A percentile compares a stretch with the other conserved stretches of the same genome.
Evolutionary conservation across 2,888 invertebrate genomes (phyloP).

Genomic region (Drosophila atroscutellata): DNA sequence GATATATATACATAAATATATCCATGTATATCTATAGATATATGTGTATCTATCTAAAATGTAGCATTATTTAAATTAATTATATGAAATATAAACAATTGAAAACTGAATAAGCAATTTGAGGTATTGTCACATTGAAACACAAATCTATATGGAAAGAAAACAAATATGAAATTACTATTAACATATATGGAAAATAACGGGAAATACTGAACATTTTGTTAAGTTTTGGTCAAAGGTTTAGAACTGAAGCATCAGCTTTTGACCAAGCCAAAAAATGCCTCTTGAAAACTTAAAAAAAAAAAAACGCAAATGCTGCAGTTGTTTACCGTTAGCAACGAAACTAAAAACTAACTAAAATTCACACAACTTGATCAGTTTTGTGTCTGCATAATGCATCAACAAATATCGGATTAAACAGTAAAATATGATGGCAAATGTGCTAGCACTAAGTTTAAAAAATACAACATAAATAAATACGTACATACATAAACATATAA

Average conservation of each 20-base stretch:
- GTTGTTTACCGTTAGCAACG: conserved; percentile 33
- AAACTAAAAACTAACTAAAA: conserved; percentile 31
- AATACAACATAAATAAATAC: conserved; percentile 32
- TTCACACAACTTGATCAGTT: conserved; percentile 28
- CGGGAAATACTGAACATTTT: conserved; percentile 28
- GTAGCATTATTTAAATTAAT: conserved; percentile 72
- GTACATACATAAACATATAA: conserved; percentile 25
- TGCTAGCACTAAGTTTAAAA: conserved; percentile 27
- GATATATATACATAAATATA: conserved; percentile 2
- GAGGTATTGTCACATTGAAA: conserved; percentile 37
- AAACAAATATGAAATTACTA: conserved; percentile 37
- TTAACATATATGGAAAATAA: conserved; percentile 9
- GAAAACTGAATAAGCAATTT: conserved; percentile 27
- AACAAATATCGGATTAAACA: conserved; percentile 34
- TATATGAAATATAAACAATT: conserved; percentile 39
- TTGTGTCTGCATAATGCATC: conserved; percentile 32
- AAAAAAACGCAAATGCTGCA: conserved; percentile 32
- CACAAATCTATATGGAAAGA: conserved; percentile 13
- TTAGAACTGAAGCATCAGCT: conserved; percentile 43
- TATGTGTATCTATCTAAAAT: conserved; percentile 48
- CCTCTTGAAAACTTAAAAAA: conserved; percentile 34
- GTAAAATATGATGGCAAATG: conserved; percentile 28
- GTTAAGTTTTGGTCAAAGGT: conserved; percentile 46
- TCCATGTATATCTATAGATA: conserved; percentile 33
- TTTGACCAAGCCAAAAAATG: conserved; percentile 46